A percentile compares a stretch with the other conserved stretches of the same genome.
Evolutionary conservation across 2,888 invertebrate genomes (phyloP).

Genomic region (Cerceris rybyensis): DNA sequence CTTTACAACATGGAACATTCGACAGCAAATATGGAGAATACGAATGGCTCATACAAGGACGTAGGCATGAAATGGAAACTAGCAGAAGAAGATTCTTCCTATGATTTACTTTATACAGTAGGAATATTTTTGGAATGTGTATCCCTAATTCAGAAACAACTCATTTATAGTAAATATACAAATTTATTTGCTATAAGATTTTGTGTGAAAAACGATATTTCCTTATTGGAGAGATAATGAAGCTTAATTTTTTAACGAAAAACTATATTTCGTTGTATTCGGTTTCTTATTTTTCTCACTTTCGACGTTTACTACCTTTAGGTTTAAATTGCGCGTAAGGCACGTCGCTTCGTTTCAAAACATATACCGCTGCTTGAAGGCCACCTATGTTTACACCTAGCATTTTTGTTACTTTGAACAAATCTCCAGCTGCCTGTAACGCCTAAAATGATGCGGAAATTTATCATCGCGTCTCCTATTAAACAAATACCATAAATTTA

Average conservation of each 20-base stretch:
- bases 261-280: not conserved
- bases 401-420: conserved; percentile 70
- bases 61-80: conserved; percentile 96
- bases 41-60: conserved; percentile 96
- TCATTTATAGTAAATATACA: conserved; percentile 35
- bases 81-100: conserved; percentile 96
- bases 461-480: not conserved
- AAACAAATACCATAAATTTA: conserved; percentile 1
- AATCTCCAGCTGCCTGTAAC: conserved; percentile 61
- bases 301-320: not conserved
- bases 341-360: conserved; percentile 67
- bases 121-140: not conserved
- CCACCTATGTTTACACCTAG: conserved; percentile 75
- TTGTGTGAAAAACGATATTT: conserved; percentile 30
- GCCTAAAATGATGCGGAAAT: conserved; percentile 57
- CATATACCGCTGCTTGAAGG: conserved; percentile 73
- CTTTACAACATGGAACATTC: conserved; percentile 98
- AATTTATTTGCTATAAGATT: conserved; percentile 28
- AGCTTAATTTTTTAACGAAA: conserved; percentile 3
- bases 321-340: conserved; percentile 53
- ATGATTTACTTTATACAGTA: conserved; percentile 81
- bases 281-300: conserved; percentile 1
- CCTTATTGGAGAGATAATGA: conserved; percentile 24
- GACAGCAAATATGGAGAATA: conserved; percentile 98
- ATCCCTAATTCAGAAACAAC: conserved; percentile 10